Evolutionary conservation across 2,113 vertebrate species (phyloP), one percentile per base, ranked within the genome.

Genomic region (Peromyscus californicus): DNA sequence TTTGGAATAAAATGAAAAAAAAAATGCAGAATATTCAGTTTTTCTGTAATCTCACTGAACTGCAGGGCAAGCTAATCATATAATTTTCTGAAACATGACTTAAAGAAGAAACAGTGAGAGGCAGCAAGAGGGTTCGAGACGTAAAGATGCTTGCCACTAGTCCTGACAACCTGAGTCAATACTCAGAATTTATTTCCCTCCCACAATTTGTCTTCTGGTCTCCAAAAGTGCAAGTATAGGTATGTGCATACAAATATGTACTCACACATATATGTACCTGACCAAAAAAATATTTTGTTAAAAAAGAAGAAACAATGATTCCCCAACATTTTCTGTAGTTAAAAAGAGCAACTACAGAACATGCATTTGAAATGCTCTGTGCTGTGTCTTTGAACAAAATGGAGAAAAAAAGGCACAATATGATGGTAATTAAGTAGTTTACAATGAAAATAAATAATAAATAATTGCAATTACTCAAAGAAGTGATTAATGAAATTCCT

Each of bases 401-500:
- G 7, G 2, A 54, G 51, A 97, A 85, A 82, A 82, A n/a, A 89
- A 7, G 42, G 16, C 4, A 72, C 59, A 69, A 94, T 92, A 9
- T 42, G 51, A 87, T n/a, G 39, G 8, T 39, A 93, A 90, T 83
- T 90, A 88, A 31, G 9, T 95, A 72, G 36, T 82, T 89, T 89
- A 39, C 5, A 74, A 54, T 94, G 39, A 82, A 39, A 89, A 96
- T 94, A 42, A 94, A 94, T 94, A 95, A 93, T 93, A 42, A 94
- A 85, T 91, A 39, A 9, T 79, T 88, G 2, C 36, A 93, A 90
- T 90, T 96, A 92, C 36, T 96, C n/a, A 89, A 65, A 13, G 21
- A 84, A 80, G 93, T 31, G 65, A 91, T 80, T 70, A 79, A 85
- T 96, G 83, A 89, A 54, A 89, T 91, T 61, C 22, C 8, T 76